Percentiles rank a stretch among this genome's conserved stretches.
These are phyloP conservation scores for zebrafish (Danio rerio) DNA, from an alignment of 2,113 vertebrate genomes.

Conservation along the genomic window GRCz12tu NC_133178.1:36001-36500, in stretches of 20 bases:
- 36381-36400: too few species aligned
- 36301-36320: too few species aligned
- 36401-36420: too few species aligned
- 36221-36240: background rate
- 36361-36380: too few species aligned
- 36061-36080: conserved; percentile 82
- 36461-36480: too few species aligned
- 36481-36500: background rate
- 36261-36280: background rate
- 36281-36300: too few species aligned
- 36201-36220: background rate
- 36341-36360: too few species aligned
- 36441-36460: too few species aligned
- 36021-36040: conserved; percentile 87
- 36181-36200: conserved; percentile 67
- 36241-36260: background rate
- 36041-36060: conserved; percentile 80
- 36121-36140: conserved; percentile 83
- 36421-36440: too few species aligned
- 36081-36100: conserved; percentile 84
- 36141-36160: conserved; percentile 86
- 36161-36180: conserved; percentile 91
- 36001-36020: conserved; percentile 58
- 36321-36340: too few species aligned
- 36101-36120: conserved; percentile 92